phyloP scores from a whole-genome alignment of 2,113 vertebrate genomes.

The Tretioscincus oriximinensis region DNA sequence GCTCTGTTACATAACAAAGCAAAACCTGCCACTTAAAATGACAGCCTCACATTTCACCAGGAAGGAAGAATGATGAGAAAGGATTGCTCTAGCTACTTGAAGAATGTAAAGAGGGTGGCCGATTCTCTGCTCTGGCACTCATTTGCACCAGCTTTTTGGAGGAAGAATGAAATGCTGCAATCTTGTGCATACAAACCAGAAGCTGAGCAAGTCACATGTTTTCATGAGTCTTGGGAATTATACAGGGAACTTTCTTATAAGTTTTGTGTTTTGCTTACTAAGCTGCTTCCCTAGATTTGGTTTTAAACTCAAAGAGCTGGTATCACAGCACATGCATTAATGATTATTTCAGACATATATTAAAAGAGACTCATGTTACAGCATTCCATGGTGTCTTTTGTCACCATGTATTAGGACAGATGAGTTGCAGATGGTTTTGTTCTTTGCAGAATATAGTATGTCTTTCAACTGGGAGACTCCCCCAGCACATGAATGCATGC shows the following conservation, averaged over 20 bases:
- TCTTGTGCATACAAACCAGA: slow-evolving; percentile 35
- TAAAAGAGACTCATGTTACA: slow-evolving; percentile 50
- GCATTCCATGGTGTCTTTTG: slow-evolving; percentile 51
- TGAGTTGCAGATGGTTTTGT: slow-evolving; percentile 12
- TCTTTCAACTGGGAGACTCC: fast-evolving
- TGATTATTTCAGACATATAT: slow-evolving; percentile 57
- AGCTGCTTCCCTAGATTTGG: slow-evolving; percentile 34
- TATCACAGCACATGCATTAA: slow-evolving; percentile 44
- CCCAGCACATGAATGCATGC: neutral
- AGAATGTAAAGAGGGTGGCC: slow-evolving; percentile 20
- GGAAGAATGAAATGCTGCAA: slow-evolving; percentile 32
- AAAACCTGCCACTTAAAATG: slow-evolving; percentile 44
- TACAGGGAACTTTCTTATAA: neutral
- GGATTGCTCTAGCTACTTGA: neutral
- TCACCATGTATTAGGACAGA: slow-evolving; percentile 44
- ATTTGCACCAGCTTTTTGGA: neutral
- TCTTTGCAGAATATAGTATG: slow-evolving; percentile 8
- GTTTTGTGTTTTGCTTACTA: slow-evolving; percentile 51
- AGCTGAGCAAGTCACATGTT: slow-evolving; percentile 7
- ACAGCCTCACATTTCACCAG: slow-evolving; percentile 31
- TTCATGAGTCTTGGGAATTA: slow-evolving; percentile 32
- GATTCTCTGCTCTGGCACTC: neutral
- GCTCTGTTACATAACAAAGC: slow-evolving; percentile 46
- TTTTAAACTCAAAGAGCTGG: slow-evolving; percentile 20
- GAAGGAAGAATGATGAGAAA: slow-evolving; percentile 23